These are phyloP conservation scores for Anhinga rufa DNA, from an alignment of 2,113 vertebrate genomes.

Conservation along the genomic window DNA sequence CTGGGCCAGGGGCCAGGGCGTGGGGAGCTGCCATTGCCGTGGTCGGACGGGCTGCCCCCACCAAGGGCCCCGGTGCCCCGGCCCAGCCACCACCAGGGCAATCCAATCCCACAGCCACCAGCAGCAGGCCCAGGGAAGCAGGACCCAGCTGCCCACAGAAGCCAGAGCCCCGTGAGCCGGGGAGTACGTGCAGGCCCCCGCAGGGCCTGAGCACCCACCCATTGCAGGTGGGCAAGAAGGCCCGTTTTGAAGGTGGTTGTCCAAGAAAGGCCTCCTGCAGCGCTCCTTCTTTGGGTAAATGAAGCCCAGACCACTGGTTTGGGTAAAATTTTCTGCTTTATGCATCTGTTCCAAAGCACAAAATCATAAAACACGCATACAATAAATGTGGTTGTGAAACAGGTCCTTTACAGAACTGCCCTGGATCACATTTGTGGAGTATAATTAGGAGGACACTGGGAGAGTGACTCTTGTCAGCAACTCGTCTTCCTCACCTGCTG, in stretches of 20 bases:
- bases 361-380: not conserved
- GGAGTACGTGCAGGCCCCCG: accelerated
- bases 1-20: too few species aligned
- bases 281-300: not conserved
- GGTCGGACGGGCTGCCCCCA: too few species aligned
- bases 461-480: not conserved
- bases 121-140: too few species aligned
- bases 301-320: not conserved
- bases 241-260: accelerated
- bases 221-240: accelerated
- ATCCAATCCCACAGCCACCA: too few species aligned
- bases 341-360: not conserved
- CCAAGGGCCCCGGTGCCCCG: too few species aligned
- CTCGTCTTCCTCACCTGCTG: not conserved
- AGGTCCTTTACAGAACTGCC: not conserved
- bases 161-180: not conserved
- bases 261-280: not conserved
- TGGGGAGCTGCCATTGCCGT: too few species aligned
- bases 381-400: not conserved
- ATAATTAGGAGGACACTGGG: not conserved
- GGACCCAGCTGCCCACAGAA: not conserved
- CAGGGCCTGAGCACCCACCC: not conserved
- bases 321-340: constrained; percentile 37
- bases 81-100: not conserved
- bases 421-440: not conserved